Percentiles rank a stretch among this genome's conserved stretches.
phyloP scores from a whole-genome alignment of 2,888 invertebrate genomes.

The Papilio protenor region DNA sequence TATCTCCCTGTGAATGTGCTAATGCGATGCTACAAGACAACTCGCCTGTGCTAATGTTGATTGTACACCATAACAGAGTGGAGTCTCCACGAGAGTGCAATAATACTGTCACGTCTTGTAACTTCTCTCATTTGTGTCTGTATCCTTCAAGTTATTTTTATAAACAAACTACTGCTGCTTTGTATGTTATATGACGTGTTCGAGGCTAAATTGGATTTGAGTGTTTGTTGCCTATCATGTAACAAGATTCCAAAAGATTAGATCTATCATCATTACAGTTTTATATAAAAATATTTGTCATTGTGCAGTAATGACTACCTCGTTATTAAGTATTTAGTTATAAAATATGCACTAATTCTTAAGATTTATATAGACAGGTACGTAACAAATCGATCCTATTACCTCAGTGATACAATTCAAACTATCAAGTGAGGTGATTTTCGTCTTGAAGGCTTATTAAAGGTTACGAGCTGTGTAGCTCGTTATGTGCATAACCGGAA shows the following conservation, averaged over 20 bases:
- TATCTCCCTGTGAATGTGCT: no score
- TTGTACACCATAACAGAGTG: not conserved
- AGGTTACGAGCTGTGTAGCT: no score
- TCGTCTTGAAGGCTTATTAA: not conserved
- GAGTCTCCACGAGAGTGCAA: not conserved
- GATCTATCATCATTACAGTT: not conserved
- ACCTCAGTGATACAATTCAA: not conserved
- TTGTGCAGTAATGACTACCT: not conserved
- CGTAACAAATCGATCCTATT: not conserved
- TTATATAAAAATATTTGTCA: not conserved
- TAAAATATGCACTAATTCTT: not conserved
- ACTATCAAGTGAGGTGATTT: not conserved
- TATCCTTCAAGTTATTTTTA: not conserved
- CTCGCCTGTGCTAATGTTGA: not conserved
- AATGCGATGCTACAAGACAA: not conserved
- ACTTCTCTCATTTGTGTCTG: not conserved
- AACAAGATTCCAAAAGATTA: not conserved
- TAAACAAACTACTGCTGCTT: not conserved
- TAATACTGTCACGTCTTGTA: not conserved
- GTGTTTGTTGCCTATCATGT: not conserved
- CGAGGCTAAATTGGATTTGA: constrained; percentile 1
- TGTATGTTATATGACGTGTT: not conserved
- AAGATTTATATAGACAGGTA: not conserved
- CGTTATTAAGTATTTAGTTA: not conserved
- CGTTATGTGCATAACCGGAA: not conserved